Evolutionary conservation across 1,140 invertebrate species (phyloP).

Genomic region (Drosophila parvula): DNA sequence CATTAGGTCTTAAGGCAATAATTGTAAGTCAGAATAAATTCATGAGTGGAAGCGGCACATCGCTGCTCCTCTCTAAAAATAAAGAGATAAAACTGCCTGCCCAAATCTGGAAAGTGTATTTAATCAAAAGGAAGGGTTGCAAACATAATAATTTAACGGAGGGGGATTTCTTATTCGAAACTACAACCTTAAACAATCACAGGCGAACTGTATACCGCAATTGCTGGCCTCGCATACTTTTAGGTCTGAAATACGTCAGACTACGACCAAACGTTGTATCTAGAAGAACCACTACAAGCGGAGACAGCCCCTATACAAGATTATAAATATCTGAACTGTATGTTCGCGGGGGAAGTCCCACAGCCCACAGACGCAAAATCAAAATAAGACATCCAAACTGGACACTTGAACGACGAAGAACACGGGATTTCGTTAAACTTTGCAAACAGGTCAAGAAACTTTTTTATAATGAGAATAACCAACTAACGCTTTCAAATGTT

Average conservation of each 20-base stretch:
- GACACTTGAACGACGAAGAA: neutral
- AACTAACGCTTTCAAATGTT: neutral
- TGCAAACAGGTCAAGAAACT: constrained; percentile 6
- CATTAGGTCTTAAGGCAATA: no score
- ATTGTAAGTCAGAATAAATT: no score
- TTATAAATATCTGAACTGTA: neutral
- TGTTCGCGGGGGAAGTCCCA: no score
- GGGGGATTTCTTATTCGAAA: constrained; percentile 16
- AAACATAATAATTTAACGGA: no score
- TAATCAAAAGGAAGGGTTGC: no score
- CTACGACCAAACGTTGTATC: constrained; percentile 4
- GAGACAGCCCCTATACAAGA: neutral
- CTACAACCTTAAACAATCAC: constrained; percentile 5
- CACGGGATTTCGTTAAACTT: neutral
- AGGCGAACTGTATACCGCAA: constrained; percentile 2
- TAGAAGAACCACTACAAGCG: constrained; percentile 5
- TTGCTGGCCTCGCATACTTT: neutral
- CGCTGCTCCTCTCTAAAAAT: no score
- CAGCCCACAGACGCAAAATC: no score
- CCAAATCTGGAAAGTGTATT: no score
- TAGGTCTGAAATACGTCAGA: constrained; percentile 2
- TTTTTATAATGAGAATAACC: neutral
- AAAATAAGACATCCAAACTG: no score
- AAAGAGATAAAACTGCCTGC: no score
- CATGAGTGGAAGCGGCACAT: no score